These are phyloP conservation scores for Cossypha caffra DNA, from an alignment of 2,797 vertebrate genomes.

Conservation along the genomic window DNA sequence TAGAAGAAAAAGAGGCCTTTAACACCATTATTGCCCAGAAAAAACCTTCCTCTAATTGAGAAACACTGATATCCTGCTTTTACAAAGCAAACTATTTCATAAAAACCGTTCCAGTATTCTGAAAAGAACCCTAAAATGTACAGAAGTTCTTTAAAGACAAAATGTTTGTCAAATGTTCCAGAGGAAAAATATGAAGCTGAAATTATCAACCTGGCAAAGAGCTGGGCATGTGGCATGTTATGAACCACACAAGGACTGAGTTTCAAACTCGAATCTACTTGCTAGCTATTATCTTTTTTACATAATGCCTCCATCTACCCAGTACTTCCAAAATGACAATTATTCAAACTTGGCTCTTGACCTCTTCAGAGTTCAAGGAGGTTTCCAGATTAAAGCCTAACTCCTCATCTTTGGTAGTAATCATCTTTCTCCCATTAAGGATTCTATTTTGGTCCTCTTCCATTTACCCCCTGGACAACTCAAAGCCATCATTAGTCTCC, in stretches of 20 bases:
- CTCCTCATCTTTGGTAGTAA: neutral
- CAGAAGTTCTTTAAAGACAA: neutral
- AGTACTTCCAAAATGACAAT: neutral
- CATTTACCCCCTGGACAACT: neutral
- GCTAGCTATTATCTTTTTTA: neutral
- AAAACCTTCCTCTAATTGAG: neutral
- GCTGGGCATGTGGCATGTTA: neutral
- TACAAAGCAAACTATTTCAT: neutral
- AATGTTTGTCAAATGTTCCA: neutral
- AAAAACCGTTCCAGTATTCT: neutral
- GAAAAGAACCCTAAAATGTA: neutral
- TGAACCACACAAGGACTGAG: rapidly evolving
- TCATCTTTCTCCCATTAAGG: neutral
- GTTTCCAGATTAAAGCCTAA: neutral
- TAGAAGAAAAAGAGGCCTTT: neutral
- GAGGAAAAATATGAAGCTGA: neutral
- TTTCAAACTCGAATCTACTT: neutral
- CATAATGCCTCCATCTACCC: neutral
- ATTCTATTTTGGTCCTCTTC: neutral
- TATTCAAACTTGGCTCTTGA: neutral
- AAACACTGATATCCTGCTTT: neutral
- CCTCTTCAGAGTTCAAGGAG: neutral
- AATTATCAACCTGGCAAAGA: neutral
- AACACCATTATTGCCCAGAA: neutral
- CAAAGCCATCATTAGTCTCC: neutral